Percentiles rank a stretch among this genome's conserved stretches.
These are phyloP conservation scores for Ormia ochracea DNA, from an alignment of 2,888 invertebrate genomes.

Conservation along the genomic window DNA sequence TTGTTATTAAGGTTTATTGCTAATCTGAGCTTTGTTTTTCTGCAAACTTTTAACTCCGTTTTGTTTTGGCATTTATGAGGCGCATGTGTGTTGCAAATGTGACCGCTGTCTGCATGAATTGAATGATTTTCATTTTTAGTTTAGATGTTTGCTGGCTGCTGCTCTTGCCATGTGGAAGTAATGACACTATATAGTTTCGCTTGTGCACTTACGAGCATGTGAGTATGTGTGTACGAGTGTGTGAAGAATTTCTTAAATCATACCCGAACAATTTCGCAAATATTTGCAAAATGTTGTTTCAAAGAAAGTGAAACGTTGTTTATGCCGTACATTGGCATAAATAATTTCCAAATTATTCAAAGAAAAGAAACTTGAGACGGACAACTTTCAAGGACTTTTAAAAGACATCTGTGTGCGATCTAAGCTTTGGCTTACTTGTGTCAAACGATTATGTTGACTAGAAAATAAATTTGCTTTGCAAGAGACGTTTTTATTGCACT, in stretches of 20 bases:
- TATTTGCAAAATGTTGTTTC: slow-evolving; percentile 36
- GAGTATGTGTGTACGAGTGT: background rate
- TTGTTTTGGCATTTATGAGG: slow-evolving; percentile 7
- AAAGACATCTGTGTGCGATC: background rate
- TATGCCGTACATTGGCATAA: slow-evolving; percentile 29
- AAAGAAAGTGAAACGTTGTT: slow-evolving; percentile 54
- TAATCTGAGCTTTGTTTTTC: slow-evolving; percentile 44
- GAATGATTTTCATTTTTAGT: background rate
- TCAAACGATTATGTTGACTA: background rate
- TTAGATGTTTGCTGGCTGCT: background rate
- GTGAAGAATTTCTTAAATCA: slow-evolving; percentile 39
- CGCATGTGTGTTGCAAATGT: slow-evolving; percentile 38
- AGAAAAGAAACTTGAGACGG: background rate
- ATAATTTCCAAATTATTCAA: slow-evolving; percentile 27
- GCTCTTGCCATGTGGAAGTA: slow-evolving; percentile 32
- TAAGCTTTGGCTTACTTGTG: background rate
- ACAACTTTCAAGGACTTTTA: slow-evolving; percentile 36
- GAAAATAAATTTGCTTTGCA: background rate
- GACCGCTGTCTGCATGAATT: slow-evolving; percentile 33
- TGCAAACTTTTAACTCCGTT: background rate
- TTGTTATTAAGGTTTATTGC: slow-evolving; percentile 54
- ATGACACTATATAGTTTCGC: slow-evolving; percentile 42
- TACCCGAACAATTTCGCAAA: slow-evolving; percentile 2
- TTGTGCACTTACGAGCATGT: slow-evolving; percentile 8
- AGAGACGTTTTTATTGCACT: too few relatives aligned